A percentile compares a stretch with the other conserved stretches of the same genome.
Conservation (phyloP, 2,797 vertebrate species). For the Leucoraja ocellata region DNA sequence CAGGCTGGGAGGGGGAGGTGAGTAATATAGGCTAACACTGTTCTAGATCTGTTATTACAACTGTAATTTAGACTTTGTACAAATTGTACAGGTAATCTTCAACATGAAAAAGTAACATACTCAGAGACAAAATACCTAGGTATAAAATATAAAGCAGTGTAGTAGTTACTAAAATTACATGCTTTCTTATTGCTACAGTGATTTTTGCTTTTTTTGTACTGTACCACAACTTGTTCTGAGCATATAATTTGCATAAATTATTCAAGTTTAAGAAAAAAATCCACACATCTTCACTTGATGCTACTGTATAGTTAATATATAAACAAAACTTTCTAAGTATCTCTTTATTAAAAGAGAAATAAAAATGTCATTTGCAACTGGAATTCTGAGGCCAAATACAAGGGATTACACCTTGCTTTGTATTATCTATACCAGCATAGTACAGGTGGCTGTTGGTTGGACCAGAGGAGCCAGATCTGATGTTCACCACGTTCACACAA, state of each 20-base stretch:
- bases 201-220: constrained; percentile 60
- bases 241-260: constrained; percentile 58
- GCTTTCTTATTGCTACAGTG: constrained; percentile 58
- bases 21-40: constrained; percentile 59
- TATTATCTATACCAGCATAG: constrained; percentile 45
- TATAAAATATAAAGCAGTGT: constrained; percentile 55
- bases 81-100: constrained; percentile 53
- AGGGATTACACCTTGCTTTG: constrained; percentile 45
- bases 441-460: constrained; percentile 45
- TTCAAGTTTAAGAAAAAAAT: constrained; percentile 56
- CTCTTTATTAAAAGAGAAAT: constrained; percentile 57
- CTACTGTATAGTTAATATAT: constrained; percentile 60
- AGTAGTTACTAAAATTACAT: constrained; percentile 56
- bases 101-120: constrained; percentile 57
- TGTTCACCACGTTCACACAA: constrained; percentile 46
- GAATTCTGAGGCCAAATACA: constrained; percentile 55
- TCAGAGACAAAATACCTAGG: constrained; percentile 55
- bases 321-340: constrained; percentile 50
- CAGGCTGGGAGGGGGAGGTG: constrained; percentile 41
- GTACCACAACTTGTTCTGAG: constrained; percentile 58
- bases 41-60: constrained; percentile 55
- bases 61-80: constrained; percentile 51
- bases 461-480: constrained; percentile 48
- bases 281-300: constrained; percentile 57
- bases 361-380: constrained; percentile 55